phyloP scores from a whole-genome alignment of 2,113 vertebrate species.

The Alligator sinensis region DNA sequence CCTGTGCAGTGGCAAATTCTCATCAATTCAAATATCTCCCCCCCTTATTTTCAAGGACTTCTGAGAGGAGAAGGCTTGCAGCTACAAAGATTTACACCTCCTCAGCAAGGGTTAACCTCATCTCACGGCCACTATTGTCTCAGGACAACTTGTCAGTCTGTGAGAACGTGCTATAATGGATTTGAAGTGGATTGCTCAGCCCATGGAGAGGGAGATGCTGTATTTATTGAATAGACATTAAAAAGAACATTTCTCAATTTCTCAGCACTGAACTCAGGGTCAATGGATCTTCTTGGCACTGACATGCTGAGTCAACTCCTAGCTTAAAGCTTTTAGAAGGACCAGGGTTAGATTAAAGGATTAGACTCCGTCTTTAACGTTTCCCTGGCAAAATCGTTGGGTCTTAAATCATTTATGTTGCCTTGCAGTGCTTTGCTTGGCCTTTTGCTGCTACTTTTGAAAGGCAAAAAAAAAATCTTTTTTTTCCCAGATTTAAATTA shows the following conservation, averaged over 20 bases:
- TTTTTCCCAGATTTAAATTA: not conserved
- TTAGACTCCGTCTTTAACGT: slow-evolving; percentile 83
- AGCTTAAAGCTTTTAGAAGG: slow-evolving; percentile 84
- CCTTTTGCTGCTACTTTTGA: slow-evolving; percentile 64
- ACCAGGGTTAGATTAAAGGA: slow-evolving; percentile 86
- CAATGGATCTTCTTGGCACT: slow-evolving; percentile 91
- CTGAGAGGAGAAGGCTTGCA: slow-evolving; percentile 54
- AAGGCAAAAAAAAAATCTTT: not conserved
- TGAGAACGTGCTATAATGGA: slow-evolving; percentile 92
- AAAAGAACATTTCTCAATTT: slow-evolving; percentile 95
- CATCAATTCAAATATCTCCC: slow-evolving; percentile 62
- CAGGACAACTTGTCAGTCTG: slow-evolving; percentile 90
- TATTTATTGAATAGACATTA: slow-evolving; percentile 98
- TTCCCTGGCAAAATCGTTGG: slow-evolving; percentile 79
- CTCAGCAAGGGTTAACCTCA: slow-evolving; percentile 90
- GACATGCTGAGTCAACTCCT: slow-evolving; percentile 92
- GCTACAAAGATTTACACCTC: slow-evolving; percentile 75
- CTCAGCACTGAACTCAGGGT: slow-evolving; percentile 89
- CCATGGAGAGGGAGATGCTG: slow-evolving; percentile 88
- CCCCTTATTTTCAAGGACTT: slow-evolving; percentile 71
- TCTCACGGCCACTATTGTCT: slow-evolving; percentile 87
- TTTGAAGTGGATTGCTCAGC: slow-evolving; percentile 91
- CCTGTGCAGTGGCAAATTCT: not conserved
- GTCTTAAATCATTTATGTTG: slow-evolving; percentile 84
- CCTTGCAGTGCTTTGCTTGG: slow-evolving; percentile 63